phyloP scores from a whole-genome alignment of 2,888 invertebrate species.

The Xanthia icteritia region DNA sequence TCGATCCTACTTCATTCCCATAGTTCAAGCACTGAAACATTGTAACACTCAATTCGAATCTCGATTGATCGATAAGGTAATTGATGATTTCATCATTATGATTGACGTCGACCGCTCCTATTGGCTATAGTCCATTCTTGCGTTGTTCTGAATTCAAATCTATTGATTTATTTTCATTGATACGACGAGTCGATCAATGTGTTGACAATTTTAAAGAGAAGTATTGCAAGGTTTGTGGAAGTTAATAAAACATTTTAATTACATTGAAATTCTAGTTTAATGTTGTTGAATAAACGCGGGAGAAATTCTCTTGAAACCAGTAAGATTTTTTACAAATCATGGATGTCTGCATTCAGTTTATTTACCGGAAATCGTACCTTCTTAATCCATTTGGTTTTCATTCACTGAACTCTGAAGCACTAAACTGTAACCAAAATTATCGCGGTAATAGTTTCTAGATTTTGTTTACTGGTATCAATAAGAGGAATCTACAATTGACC shows the following conservation, averaged over 20 bases:
- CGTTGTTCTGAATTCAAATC: conserved; percentile 25
- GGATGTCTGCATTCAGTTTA: not conserved
- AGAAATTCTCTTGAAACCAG: not conserved
- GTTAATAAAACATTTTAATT: not conserved
- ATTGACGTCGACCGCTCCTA: conserved; percentile 6
- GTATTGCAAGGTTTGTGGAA: not conserved
- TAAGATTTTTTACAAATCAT: not conserved
- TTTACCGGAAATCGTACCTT: not conserved
- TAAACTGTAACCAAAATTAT: not conserved
- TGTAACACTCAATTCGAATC: conserved; percentile 24
- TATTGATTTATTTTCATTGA: conserved; percentile 32
- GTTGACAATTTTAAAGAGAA: not conserved
- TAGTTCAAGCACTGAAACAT: not conserved
- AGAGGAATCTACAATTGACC: conserved; percentile 13
- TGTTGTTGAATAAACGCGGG: not conserved
- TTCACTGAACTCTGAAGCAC: not conserved
- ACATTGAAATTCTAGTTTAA: not conserved
- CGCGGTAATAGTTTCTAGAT: not conserved
- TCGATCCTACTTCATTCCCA: not conserved
- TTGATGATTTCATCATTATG: conserved; percentile 36
- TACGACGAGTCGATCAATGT: not conserved
- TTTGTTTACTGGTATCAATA: conserved; percentile 1
- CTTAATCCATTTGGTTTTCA: not conserved
- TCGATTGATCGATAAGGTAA: conserved; percentile 20
- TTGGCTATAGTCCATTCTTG: conserved; percentile 17